Base-by-base conservation (phyloP, 2,888 invertebrate genomes). In the Drosophila nigritarsus region DNA sequence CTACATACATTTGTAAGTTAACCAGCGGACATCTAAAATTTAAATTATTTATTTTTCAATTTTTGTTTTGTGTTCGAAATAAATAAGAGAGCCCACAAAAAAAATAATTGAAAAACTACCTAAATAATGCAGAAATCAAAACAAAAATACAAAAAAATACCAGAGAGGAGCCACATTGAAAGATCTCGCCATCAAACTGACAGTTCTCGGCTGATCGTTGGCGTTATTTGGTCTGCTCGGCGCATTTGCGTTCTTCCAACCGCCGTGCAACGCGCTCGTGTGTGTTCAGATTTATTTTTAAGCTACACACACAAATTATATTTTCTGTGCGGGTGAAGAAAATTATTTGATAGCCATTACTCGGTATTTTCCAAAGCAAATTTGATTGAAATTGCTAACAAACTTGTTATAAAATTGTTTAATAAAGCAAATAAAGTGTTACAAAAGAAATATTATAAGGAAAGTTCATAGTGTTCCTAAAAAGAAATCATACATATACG, bases 131-230 rank as follows among this genome's bases (percentile, higher is more conserved):
- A 29, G 0, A 11, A 6, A 7, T 11, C 13, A 11, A 9, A 3
- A 45, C 7, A 8, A 40, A 45, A 53, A 49, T 42, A 20, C 20
- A 0, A 18, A 48, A 60, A 70, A 54, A 75, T 75, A 78, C 69
- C 50, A 64, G 20, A 45, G 42, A 8, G 62, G n/a, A 65, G 29
- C 53, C 20, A 42, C 50, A 60, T 50, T 42, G n/a, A 54, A 48
- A 49, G 48, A 67, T 67, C 67, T 71, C 34, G 53, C 55, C 74
- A 49, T 1, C 38, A 56, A 87, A 67, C 87, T 82, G 80, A 75
- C 84, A 87, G 89, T 89, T 89, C 89, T 86, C 89, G 80, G 81
- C 83, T 77, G 89, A 89, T 87, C 89, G 87, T 86, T 82, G 84
- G 87, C 78, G 82, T 78, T 69, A 66, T 55, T 80, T 80, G 79